Conservation (phyloP, 2,113 vertebrate genomes). For the Embiotoca jacksoni region DNA sequence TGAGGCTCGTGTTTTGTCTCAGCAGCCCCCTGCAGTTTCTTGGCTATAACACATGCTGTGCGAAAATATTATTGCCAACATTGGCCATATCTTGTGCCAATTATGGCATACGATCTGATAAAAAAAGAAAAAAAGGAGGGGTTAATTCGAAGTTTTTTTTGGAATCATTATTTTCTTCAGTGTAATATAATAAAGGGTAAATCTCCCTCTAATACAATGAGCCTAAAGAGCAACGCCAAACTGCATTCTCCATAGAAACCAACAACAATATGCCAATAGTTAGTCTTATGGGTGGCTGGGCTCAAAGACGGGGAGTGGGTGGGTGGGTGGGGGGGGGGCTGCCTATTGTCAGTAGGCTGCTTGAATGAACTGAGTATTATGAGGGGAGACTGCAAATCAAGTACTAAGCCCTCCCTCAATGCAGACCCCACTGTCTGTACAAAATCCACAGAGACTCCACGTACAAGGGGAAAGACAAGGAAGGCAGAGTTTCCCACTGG, state of each 20-base stretch:
- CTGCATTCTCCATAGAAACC: constrained; percentile 75
- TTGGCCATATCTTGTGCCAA: neutral
- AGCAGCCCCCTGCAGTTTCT: neutral
- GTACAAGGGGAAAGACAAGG: constrained; percentile 61
- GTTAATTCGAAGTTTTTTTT: neutral
- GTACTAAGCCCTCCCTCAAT: constrained; percentile 66
- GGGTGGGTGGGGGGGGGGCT: constrained; percentile 26
- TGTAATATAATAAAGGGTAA: constrained; percentile 24
- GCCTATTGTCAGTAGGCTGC: constrained; percentile 53
- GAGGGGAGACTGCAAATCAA: constrained; percentile 77
- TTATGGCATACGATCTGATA: neutral
- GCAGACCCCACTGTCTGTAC: constrained; percentile 54
- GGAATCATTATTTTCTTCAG: neutral
- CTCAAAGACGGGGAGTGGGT: constrained; percentile 22
- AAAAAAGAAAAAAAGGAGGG: neutral
- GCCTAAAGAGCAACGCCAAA: constrained; percentile 46
- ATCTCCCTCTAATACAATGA: constrained; percentile 44
- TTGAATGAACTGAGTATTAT: constrained; percentile 70
- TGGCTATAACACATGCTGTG: neutral
- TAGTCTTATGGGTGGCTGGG: constrained; percentile 64
- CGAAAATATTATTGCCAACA: neutral
- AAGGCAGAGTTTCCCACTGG: constrained; percentile 71
- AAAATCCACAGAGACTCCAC: constrained; percentile 66
- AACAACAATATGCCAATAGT: constrained; percentile 56
- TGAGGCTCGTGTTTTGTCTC: neutral